These are phyloP conservation scores for Punctoribates punctum DNA, from an alignment of 2,888 invertebrate species.

Conservation along the genomic window DNA sequence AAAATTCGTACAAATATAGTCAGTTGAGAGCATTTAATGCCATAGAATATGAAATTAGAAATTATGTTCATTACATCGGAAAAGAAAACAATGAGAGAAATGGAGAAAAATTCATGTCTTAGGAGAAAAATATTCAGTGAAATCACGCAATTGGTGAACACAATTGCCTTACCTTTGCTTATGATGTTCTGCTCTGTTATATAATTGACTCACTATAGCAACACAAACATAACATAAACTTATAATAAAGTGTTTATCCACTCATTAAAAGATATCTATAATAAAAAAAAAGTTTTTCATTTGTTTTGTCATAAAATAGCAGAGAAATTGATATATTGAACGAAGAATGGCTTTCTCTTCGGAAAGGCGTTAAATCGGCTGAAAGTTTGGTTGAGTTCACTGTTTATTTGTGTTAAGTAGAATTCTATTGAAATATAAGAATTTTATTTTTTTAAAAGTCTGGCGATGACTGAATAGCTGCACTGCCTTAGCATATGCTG, in stretches of 20 bases:
- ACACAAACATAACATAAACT: conserved; percentile 36
- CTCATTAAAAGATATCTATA: conserved; percentile 22
- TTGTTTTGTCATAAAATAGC: not conserved
- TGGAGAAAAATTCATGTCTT: conserved; percentile 2
- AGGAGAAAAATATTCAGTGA: conserved; percentile 14
- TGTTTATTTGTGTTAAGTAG: not conserved
- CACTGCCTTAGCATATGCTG: not conserved
- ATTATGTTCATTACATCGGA: conserved; percentile 7
- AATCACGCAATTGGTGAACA: conserved; percentile 36
- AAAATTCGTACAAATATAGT: conserved; percentile 9
- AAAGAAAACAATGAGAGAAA: conserved; percentile 32
- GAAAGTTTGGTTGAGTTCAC: not conserved
- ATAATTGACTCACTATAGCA: conserved; percentile 25
- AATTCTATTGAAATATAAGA: too few relatives aligned
- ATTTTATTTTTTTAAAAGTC: not conserved
- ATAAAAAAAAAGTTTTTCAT: not conserved
- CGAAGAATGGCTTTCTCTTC: not conserved
- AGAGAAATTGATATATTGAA: not conserved
- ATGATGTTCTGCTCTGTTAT: conserved; percentile 6
- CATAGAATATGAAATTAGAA: conserved; percentile 4
- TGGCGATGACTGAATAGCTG: not conserved
- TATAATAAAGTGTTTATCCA: conserved; percentile 33
- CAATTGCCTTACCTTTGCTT: conserved; percentile 26
- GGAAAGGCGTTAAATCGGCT: not conserved
- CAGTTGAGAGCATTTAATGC: not conserved